phyloP scores from a whole-genome alignment of 2,888 invertebrate genomes.

The Galeopsomyia nigrocyanea region DNA sequence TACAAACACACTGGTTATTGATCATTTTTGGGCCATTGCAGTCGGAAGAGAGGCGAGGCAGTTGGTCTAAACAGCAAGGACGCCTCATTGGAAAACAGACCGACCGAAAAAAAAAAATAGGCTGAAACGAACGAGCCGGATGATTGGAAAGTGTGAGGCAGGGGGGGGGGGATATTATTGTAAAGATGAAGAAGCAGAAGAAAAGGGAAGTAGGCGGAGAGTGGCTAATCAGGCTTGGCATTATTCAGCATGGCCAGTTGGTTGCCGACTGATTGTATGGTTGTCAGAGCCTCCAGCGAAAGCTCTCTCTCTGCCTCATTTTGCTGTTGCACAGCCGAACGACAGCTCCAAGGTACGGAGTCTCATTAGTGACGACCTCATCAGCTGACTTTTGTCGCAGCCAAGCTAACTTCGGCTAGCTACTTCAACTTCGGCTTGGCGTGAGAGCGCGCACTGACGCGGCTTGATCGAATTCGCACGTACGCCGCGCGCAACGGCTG shows the following conservation, averaged over 20 bases:
- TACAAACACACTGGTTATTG: too few species aligned
- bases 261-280: background rate
- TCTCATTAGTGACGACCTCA: slow-evolving; percentile 47
- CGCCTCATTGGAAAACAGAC: background rate
- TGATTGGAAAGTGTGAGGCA: background rate
- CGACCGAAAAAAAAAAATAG: slow-evolving; percentile 1
- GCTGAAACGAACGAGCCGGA: background rate
- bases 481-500: too few species aligned
- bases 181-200: slow-evolving; percentile 15
- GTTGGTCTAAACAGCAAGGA: background rate
- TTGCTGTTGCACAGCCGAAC: too few species aligned
- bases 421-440: background rate
- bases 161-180: slow-evolving; percentile 9
- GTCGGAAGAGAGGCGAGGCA: too few species aligned
- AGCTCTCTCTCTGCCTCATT: background rate
- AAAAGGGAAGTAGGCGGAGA: background rate
- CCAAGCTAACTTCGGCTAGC: background rate
- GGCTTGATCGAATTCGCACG: too few species aligned
- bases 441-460: too few species aligned
- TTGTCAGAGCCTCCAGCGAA: background rate
- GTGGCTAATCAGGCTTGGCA: slow-evolving; percentile 40
- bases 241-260: slow-evolving; percentile 32
- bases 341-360: slow-evolving; percentile 18
- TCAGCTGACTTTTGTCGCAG: slow-evolving; percentile 43
- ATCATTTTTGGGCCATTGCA: too few species aligned